Evolutionary conservation across 2,113 vertebrate genomes (phyloP), one percentile per base, ranked within the genome.

Genomic region (Fulmarus glacialis): DNA sequence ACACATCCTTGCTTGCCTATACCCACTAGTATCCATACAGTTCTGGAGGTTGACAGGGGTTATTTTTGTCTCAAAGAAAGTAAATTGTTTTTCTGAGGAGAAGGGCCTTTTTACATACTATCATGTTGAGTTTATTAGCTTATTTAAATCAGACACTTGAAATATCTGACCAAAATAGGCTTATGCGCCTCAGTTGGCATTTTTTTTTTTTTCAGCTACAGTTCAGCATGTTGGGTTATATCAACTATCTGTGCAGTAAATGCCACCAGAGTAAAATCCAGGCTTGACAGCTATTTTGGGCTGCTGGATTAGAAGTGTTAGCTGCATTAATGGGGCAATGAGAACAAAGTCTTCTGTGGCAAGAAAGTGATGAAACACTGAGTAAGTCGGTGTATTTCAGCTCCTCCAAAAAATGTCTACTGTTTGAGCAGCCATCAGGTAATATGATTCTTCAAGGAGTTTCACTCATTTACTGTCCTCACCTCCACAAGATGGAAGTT

Each of bases 241-340:
- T 11, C 42, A 77, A 78, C 55, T 81, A 71, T 59, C 94, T 67
- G 83, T 22, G 36, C 38, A 74, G 66, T 52, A 93, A 87, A 64
- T 18, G 74, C 60, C 60, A 89, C 27, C 56, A 48, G 42, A 68
- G 48, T 18, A 71, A 96, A 96, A 93, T 75, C 91, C 81, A 94
- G 73, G 43, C 91, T 91, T 50, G 94, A 50, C 60, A 91, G 91
- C 87, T 97, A 95, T 97, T 96, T 85, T 82, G 53, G 90, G 97
- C 43, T 75, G 56, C 89, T 94, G 89, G 96, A 96, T 97, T 96
- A 97, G 9, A 93, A 94, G 59, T 2, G 60, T 89, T 91, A 97
- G 87, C 93, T 95, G 93, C 89, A 93, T 95, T 96, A 96, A 71
- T 75, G 81, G 89, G 81, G 80, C 93, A 93, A 42, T 3, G 9